phyloP scores from a whole-genome alignment of 2,888 invertebrate species.

The Ormyrus thymus region DNA sequence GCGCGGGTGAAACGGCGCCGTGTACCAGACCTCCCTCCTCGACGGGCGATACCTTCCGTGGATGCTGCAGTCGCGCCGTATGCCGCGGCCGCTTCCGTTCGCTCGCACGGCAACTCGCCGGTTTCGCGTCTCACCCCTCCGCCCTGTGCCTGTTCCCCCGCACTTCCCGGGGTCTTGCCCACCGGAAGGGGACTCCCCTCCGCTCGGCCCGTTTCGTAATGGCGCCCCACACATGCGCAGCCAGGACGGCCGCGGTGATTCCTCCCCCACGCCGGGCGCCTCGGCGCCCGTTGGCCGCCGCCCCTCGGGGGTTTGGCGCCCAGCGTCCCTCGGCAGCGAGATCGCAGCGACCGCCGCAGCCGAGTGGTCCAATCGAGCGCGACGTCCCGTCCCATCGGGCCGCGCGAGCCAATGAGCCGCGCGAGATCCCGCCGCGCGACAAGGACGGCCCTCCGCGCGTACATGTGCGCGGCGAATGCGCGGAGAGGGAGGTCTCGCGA shows the following conservation, averaged over 20 bases:
- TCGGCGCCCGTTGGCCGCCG: constrained; percentile 1
- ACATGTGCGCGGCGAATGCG: no score
- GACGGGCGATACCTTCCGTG: background rate
- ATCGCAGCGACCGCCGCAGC: background rate
- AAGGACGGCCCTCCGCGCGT: no score
- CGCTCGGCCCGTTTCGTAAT: background rate
- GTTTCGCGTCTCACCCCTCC: background rate
- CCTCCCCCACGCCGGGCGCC: background rate
- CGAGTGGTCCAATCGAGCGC: constrained; percentile 21
- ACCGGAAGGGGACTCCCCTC: background rate
- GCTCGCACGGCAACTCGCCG: background rate
- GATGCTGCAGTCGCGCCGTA: background rate
- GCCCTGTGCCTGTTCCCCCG: no score
- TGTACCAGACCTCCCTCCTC: background rate
- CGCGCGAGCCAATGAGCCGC: constrained; percentile 8
- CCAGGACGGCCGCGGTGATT: background rate
- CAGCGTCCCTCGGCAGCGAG: background rate
- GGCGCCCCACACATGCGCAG: constrained; percentile 14
- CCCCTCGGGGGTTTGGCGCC: background rate
- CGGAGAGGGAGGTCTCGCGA: background rate
- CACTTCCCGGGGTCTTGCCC: no score
- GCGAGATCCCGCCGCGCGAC: background rate
- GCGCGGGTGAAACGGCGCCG: background rate
- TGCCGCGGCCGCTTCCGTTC: background rate
- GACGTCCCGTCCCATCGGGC: background rate